Evolutionary conservation across 2,797 vertebrate species (phyloP).

Genomic region (Semotilus atromaculatus): DNA sequence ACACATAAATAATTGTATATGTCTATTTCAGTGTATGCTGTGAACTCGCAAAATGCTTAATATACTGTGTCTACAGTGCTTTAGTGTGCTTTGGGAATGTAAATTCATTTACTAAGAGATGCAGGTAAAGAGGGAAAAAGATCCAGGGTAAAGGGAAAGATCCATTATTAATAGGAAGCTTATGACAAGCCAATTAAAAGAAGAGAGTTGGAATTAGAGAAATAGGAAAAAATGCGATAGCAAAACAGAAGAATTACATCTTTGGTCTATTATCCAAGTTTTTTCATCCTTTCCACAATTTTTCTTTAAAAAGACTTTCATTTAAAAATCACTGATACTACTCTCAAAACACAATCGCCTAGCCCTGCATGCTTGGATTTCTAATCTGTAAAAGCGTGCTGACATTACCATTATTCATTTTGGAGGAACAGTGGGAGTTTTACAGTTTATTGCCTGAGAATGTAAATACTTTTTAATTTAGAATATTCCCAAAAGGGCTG

Average conservation of each 20-base stretch:
- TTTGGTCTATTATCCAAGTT: background rate
- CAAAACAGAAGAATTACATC: background rate
- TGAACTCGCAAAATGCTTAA: conserved; percentile 9
- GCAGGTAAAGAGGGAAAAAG: background rate
- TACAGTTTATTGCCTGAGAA: conserved; percentile 6
- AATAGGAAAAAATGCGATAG: background rate
- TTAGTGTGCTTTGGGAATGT: conserved; percentile 9
- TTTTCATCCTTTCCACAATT: background rate
- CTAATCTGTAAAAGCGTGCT: background rate
- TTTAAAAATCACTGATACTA: background rate
- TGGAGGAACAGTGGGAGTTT: background rate
- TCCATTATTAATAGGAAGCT: conserved; percentile 18
- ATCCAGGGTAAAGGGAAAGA: conserved; percentile 20
- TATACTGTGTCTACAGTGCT: conserved; percentile 15
- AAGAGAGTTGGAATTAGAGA: background rate
- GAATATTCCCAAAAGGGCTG: conserved; percentile 10
- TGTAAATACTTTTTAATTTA: background rate
- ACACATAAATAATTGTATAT: background rate
- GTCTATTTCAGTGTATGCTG: conserved; percentile 4
- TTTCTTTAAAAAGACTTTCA: background rate
- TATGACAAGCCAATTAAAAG: conserved; percentile 29
- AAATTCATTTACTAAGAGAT: conserved; percentile 27
- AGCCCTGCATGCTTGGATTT: background rate
- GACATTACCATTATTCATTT: background rate
- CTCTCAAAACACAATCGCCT: background rate